Conservation (phyloP, 1,140 invertebrate genomes). For the Zaprionus kolodkinae region DNA sequence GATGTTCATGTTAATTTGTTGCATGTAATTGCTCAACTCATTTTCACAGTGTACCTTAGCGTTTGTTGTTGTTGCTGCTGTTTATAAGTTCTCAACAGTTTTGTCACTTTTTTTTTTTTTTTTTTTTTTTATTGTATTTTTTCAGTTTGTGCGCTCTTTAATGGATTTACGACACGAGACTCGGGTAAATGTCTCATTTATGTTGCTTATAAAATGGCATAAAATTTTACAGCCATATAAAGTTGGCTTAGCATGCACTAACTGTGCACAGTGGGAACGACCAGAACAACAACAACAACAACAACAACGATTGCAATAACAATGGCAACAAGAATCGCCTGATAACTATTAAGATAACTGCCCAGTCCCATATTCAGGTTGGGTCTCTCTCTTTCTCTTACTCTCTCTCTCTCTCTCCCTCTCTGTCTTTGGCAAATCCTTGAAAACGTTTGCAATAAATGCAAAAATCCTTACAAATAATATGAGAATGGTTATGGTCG, state of each 20-base stretch:
- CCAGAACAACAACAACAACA: conserved; percentile 29
- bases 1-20: conserved; percentile 56
- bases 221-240: conserved; percentile 71
- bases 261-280: conserved; percentile 36
- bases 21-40: conserved; percentile 52
- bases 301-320: conserved; percentile 23
- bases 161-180: conserved; percentile 64
- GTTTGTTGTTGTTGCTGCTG: neutral
- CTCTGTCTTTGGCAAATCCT: conserved; percentile 54
- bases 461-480: conserved; percentile 82
- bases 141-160: conserved; percentile 34
- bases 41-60: conserved; percentile 39
- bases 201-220: conserved; percentile 65
- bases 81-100: conserved; percentile 66
- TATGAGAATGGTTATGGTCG: conserved; percentile 78
- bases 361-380: conserved; percentile 61
- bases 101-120: conserved; percentile 47
- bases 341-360: conserved; percentile 81
- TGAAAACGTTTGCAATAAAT: conserved; percentile 78
- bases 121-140: conserved; percentile 10
- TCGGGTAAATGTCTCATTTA: conserved; percentile 69
- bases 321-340: conserved; percentile 56
- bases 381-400: neutral
- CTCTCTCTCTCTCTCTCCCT: neutral
- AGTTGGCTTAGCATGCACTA: conserved; percentile 55